Evolutionary conservation across 2,888 invertebrate species (phyloP).

Genomic region (Hipparchia sbordonii): DNA sequence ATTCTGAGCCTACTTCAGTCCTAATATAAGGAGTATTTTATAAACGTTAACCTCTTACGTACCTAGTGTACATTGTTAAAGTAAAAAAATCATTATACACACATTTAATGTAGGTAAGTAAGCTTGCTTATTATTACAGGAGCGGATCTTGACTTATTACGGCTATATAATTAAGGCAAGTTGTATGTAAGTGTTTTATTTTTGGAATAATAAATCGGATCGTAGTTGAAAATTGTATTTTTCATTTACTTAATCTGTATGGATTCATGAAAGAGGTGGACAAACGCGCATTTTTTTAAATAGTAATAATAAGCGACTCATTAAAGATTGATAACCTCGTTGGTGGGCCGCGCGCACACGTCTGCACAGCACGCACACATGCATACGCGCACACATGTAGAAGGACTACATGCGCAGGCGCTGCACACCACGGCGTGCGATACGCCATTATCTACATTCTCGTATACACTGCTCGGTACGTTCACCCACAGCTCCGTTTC

Average conservation of each 20-base stretch:
- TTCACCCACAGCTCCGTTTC: conserved; percentile 40
- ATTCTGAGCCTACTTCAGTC: conserved; percentile 34
- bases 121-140: conserved; percentile 35
- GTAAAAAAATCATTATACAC: conserved; percentile 14
- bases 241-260: conserved; percentile 35
- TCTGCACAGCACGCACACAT: conserved; percentile 47
- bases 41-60: conserved; percentile 33
- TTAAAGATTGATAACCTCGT: conserved; percentile 73
- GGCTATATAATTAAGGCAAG: not conserved
- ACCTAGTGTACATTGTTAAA: too few relatives aligned
- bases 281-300: conserved; percentile 54
- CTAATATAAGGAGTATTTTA: conserved; percentile 31
- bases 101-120: conserved; percentile 25
- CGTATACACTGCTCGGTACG: conserved; percentile 49
- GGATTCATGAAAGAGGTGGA: conserved; percentile 47
- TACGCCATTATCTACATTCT: conserved; percentile 51
- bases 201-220: not conserved
- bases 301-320: conserved; percentile 63
- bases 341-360: conserved; percentile 58
- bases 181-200: not conserved
- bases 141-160: conserved; percentile 33
- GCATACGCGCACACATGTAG: conserved; percentile 43
- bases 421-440: conserved; percentile 35
- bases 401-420: conserved; percentile 25
- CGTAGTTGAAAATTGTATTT: not conserved